Evolutionary conservation across 2,113 vertebrate species (phyloP), one percentile per base, ranked within the genome.

Genomic region (Nannobrachium achirus): DNA sequence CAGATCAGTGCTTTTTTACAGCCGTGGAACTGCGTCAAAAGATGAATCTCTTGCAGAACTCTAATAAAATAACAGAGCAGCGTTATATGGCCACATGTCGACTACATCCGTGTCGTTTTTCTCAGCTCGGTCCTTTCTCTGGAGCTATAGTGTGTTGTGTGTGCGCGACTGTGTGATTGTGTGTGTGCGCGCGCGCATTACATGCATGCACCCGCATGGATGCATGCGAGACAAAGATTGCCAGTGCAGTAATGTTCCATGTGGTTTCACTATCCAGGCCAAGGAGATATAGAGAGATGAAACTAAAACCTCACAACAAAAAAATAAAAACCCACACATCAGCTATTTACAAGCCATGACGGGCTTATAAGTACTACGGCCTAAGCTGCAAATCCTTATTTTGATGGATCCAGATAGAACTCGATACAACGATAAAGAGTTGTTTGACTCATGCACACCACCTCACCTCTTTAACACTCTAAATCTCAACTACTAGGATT

Each of bases 181-280:
- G 45, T 64, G 55, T 57, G 55, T 57, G 19, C 10, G 10, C 10
- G 53, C 6, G 52, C 10, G 16, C 55, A n/a, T n/a, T n/a, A n/a
- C n/a, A n/a, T n/a, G n/a, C n/a, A n/a, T n/a, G n/a, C n/a, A n/a
- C n/a, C n/a, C n/a, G 16, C 18, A 38, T 8, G 56, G 48, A 38
- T 61, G 53, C 71, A 38, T 56, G 48, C 1, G 15, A 64, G 44
- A 41, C 19, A 48, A 33, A 33, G 25, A 33, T 33, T 3, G 52
- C 11, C 56, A 60, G 61, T 45, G 66, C 45, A 63, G 20, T 19
- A 18, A 56, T 18, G 78, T 49, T 59, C 66, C 63, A 66, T 80
- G 52, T 71, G 75, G 76, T 85, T 81, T 79, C 53, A 69, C 63
- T 79, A 53, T 70, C 9, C 48, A 73, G 68, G 49, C 62, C 56